Conservation (phyloP, 1,140 invertebrate genomes). For the Pseudomyrmex pallidus region DNA sequence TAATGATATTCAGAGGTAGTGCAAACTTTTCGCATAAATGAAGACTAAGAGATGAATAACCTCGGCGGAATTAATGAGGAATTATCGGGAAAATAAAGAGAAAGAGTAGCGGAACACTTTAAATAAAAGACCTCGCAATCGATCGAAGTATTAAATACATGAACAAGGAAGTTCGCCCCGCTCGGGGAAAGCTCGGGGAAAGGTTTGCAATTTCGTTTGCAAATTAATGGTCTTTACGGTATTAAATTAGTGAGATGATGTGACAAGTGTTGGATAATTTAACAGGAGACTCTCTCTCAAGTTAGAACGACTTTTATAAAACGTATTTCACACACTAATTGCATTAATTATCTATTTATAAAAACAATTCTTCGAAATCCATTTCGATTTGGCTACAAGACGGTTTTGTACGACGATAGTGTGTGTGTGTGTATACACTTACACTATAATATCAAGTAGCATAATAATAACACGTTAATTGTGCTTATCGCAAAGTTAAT, state of each 20-base stretch:
- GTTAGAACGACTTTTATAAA: neutral
- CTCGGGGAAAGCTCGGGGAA: neutral
- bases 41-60: conserved; percentile 68
- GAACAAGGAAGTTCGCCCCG: conserved; percentile 32
- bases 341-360: neutral
- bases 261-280: neutral
- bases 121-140: conserved; percentile 63
- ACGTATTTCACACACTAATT: conserved; percentile 15
- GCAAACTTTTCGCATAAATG: conserved; percentile 68
- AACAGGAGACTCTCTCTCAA: neutral
- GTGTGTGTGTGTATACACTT: no score
- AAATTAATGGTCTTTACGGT: conserved; percentile 26
- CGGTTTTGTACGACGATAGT: neutral
- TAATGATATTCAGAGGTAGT: conserved; percentile 64
- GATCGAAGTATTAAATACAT: conserved; percentile 60
- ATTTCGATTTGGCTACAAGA: neutral
- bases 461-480: no score
- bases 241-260: conserved; percentile 26
- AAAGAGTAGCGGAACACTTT: conserved; percentile 60
- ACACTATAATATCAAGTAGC: no score
- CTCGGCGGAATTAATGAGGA: conserved; percentile 68
- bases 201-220: conserved; percentile 18
- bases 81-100: conserved; percentile 69
- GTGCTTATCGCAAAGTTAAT: neutral
- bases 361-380: neutral